phyloP scores from a whole-genome alignment of 2,797 vertebrate genomes.

The Sebastes diaconus region DNA sequence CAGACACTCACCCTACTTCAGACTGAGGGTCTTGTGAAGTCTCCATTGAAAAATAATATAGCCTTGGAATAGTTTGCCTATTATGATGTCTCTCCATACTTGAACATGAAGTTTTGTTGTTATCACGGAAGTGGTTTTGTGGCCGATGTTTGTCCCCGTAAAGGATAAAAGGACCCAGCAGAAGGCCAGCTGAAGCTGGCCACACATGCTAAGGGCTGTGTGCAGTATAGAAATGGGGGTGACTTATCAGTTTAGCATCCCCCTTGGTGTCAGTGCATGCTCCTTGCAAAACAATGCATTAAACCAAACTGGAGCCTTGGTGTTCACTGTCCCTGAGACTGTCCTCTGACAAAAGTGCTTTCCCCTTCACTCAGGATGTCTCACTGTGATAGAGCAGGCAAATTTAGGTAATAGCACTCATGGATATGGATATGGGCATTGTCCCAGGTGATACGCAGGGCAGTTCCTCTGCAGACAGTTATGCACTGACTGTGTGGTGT shows the following conservation, averaged over 20 bases:
- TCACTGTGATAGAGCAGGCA: not conserved
- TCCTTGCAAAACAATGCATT: not conserved
- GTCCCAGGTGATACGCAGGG: not conserved
- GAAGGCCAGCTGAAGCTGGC: not conserved
- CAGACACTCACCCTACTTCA: not conserved
- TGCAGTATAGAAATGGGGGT: not conserved
- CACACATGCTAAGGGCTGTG: not conserved
- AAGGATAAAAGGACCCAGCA: not conserved
- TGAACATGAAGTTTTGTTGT: not conserved
- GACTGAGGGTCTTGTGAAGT: not conserved
- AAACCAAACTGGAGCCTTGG: not conserved
- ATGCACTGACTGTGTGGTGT: not conserved
- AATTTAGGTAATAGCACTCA: not conserved
- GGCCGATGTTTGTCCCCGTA: not conserved
- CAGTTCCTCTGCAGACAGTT: not conserved
- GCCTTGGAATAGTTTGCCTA: not conserved
- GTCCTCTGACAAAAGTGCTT: not conserved
- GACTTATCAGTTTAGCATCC: not conserved
- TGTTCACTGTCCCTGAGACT: not conserved
- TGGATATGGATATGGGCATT: not conserved
- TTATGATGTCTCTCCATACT: not conserved
- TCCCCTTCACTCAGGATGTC: not conserved
- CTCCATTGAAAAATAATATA: not conserved
- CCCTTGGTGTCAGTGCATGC: not conserved
- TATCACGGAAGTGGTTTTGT: not conserved